Conservation (phyloP, 2,888 invertebrate genomes). For the Tipula vernalis region DNA sequence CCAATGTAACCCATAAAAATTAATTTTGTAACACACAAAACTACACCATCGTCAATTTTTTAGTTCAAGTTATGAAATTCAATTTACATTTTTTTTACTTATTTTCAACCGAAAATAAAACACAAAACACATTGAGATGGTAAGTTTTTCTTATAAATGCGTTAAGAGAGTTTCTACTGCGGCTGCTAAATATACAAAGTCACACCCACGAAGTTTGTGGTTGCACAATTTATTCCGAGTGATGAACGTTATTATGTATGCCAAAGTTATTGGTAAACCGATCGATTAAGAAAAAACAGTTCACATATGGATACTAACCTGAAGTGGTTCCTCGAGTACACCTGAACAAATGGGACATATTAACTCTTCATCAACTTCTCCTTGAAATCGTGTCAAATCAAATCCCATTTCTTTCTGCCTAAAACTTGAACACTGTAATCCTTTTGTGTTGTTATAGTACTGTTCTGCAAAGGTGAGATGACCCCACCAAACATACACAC, state of each 20-base stretch:
- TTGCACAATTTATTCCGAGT: background rate
- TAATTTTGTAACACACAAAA: background rate
- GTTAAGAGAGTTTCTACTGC: background rate
- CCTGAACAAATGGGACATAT: conserved; percentile 94
- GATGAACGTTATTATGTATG: background rate
- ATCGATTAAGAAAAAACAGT: background rate
- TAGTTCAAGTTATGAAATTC: background rate
- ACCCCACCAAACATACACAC: background rate
- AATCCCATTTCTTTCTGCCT: conserved; percentile 61
- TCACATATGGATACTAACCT: conserved; percentile 43
- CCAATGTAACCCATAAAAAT: background rate
- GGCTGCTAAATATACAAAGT: background rate
- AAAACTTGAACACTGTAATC: background rate
- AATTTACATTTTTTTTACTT: background rate
- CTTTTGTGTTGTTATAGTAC: background rate
- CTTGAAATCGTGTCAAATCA: conserved; percentile 86
- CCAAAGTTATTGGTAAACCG: background rate
- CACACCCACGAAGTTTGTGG: background rate
- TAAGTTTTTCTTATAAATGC: background rate
- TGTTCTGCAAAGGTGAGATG: background rate
- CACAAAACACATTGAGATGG: background rate
- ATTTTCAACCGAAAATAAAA: background rate
- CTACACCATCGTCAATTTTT: background rate
- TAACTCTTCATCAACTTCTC: conserved; percentile 92
- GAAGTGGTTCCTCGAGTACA: conserved; percentile 87